These are phyloP conservation scores for Vesta saturnalis DNA, from an alignment of 2,888 invertebrate species.

Conservation along the genomic window DNA sequence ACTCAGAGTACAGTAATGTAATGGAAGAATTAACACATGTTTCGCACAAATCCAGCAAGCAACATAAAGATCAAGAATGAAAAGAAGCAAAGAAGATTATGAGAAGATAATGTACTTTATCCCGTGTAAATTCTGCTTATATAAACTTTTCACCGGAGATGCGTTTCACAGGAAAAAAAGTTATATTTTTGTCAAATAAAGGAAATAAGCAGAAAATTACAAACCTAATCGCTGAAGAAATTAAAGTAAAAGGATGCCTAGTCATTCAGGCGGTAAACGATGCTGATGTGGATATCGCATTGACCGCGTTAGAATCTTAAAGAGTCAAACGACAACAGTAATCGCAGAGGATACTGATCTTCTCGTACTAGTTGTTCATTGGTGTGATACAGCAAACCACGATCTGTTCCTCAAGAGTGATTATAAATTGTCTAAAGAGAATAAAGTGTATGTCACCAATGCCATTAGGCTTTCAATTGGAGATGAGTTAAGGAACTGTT, in stretches of 20 bases:
- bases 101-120: background rate
- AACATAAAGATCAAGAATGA: background rate
- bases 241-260: background rate
- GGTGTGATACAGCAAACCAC: background rate
- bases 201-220: constrained; percentile 12
- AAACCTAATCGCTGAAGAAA: background rate
- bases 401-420: background rate
- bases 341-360: constrained; percentile 12
- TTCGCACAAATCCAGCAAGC: background rate
- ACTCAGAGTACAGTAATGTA: background rate
- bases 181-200: background rate
- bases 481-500: constrained; percentile 11
- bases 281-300: background rate
- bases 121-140: background rate
- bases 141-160: constrained; percentile 10
- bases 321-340: constrained; percentile 1
- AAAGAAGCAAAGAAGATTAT: background rate
- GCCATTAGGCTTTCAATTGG: background rate
- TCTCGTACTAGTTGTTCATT: too few species aligned
- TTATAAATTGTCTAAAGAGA: background rate
- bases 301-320: background rate
- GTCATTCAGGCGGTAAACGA: constrained; percentile 9
- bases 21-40: background rate
- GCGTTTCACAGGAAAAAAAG: constrained; percentile 9
- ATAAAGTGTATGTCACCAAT: background rate